A percentile compares a stretch with the other conserved stretches of the same genome.
Conservation (phyloP, 2,113 vertebrate genomes). For the cat (Felis catus) region F.catus_Fca126_mat1.0 CM031423.1:55131501-55132000, state of each 20-base stretch:
- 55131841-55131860: constrained; percentile 80
- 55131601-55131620: constrained; percentile 44
- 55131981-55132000: constrained; percentile 70
- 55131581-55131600: constrained; percentile 22
- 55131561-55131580: not conserved
- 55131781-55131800: constrained; percentile 79
- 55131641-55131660: constrained; percentile 67
- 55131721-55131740: constrained; percentile 70
- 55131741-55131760: constrained; percentile 65
- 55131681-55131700: constrained; percentile 64
- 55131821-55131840: constrained; percentile 85
- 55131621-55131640: constrained; percentile 63
- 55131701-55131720: constrained; percentile 63
- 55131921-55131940: constrained; percentile 81
- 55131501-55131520: not conserved
- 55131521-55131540: not conserved
- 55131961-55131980: constrained; percentile 51
- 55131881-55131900: constrained; percentile 86
- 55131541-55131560: not conserved
- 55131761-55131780: constrained; percentile 80
- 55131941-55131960: constrained; percentile 77
- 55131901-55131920: constrained; percentile 82
- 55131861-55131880: constrained; percentile 82
- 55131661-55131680: constrained; percentile 65
- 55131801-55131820: constrained; percentile 80